phyloP scores from a whole-genome alignment of 2,113 vertebrate species.

The Cyanistes caeruleus region DNA sequence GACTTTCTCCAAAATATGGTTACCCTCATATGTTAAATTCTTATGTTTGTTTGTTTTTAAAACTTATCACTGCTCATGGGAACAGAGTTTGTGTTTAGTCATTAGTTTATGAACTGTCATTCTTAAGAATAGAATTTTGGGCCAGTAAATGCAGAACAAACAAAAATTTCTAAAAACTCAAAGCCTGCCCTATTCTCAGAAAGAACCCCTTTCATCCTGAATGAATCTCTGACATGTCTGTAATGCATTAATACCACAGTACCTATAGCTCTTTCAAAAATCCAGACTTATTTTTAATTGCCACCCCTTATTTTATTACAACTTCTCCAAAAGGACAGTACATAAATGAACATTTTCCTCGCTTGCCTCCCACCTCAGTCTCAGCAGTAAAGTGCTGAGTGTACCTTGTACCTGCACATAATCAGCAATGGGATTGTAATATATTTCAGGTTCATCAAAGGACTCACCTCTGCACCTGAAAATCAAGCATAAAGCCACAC shows the following conservation, averaged over 20 bases:
- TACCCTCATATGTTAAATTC: not conserved
- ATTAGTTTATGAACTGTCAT: not conserved
- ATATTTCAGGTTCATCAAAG: not conserved
- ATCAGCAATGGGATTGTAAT: not conserved
- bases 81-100: not conserved
- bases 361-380: not conserved
- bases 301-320: not conserved
- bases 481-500: not conserved
- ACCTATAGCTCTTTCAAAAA: not conserved
- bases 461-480: constrained; percentile 6
- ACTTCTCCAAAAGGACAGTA: not conserved
- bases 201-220: not conserved
- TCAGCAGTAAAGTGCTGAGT: not conserved
- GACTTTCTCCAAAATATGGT: not conserved
- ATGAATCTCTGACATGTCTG: not conserved
- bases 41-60: not conserved
- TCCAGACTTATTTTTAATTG: not conserved
- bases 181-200: not conserved
- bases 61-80: not conserved
- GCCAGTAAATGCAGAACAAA: not conserved
- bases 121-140: not conserved
- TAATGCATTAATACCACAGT: not conserved
- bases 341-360: not conserved
- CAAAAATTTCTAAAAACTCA: not conserved
- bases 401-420: not conserved